These are phyloP conservation scores for Anastatus disparis DNA, from an alignment of 1,140 invertebrate species.

Conservation along the genomic window DNA sequence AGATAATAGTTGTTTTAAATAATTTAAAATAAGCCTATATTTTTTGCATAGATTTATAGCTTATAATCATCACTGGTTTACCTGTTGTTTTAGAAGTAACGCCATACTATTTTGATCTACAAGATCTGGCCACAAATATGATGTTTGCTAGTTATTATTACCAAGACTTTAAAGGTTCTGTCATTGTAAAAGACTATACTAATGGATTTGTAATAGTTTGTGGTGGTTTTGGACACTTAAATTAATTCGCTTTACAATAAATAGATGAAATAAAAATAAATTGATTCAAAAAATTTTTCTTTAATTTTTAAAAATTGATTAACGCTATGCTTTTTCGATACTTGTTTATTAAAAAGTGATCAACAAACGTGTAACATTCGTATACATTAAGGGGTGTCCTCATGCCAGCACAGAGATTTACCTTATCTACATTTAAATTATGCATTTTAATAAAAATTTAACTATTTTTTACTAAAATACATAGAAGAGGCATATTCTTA, in stretches of 20 bases:
- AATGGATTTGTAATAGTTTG: conserved; percentile 90
- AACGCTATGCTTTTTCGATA: conserved; percentile 94
- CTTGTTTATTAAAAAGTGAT: conserved; percentile 95
- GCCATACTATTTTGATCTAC: conserved; percentile 88
- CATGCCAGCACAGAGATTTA: too few species aligned
- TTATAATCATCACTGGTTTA: conserved; percentile 95
- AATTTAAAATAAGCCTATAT: too few species aligned
- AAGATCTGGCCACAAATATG: conserved; percentile 85
- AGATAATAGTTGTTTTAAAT: not conserved
- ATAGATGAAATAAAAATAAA: conserved; percentile 88
- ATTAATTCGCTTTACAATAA: conserved; percentile 87
- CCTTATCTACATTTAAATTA: too few species aligned
- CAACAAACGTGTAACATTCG: conserved; percentile 93
- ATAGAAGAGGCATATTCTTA: too few species aligned
- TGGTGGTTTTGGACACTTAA: conserved; percentile 87
- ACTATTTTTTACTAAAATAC: too few species aligned
- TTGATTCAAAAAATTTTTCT: conserved; percentile 82
- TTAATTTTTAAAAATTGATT: conserved; percentile 84
- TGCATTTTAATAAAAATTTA: too few species aligned
- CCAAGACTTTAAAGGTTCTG: conserved; percentile 89
- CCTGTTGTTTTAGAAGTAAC: conserved; percentile 91
- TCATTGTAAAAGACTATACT: conserved; percentile 76
- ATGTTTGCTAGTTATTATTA: conserved; percentile 89
- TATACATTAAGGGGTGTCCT: too few species aligned
- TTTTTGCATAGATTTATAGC: conserved; percentile 84